Base-by-base conservation (phyloP, 2,113 vertebrate species). In the Axis porcinus region DNA sequence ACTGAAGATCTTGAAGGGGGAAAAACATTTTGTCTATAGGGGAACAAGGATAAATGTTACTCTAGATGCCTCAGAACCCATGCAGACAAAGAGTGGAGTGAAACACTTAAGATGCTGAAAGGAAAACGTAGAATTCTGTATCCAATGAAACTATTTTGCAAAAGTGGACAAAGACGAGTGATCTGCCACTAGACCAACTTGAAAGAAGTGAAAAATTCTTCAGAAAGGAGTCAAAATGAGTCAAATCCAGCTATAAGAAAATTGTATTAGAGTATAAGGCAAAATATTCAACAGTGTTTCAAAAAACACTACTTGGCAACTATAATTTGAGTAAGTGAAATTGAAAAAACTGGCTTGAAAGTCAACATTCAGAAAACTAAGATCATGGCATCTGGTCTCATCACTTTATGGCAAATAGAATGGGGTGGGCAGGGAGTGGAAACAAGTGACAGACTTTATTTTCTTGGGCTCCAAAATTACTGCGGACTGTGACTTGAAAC, bases 371-470 rank as follows among this genome's bases (percentile, higher is more conserved):
- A 74, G 6, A 40, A 40, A 74, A 74, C 36, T 40, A 74, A 74
- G 19, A 74, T 74, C 67, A 40, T 40, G 36, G 36, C 21, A 74
- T 74, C 67, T 23, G 67, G n/a, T 70, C 67, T 21, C 67, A 70
- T 70, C 67, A 40, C n/a, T 21, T 70, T 13, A 40, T 40, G 19
- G n/a, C 67, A 70, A 70, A 70, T 40, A 50, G 47, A 50, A 12
- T 3, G 47, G 4, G n/a, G 2, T 5, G n/a, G 36, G 1, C 19
- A 4, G n/a, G 7, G 1, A 4, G n/a, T 70, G n/a, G 67, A 70
- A 40, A 13, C 67, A 13, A 12, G 67, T 23, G 67, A 74, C 67
- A 6, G 12, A 43, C 7, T 27, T 76, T 43, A 76, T 76, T 43
- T 76, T 76, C 70, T 43, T 76, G 70, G 70, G 36, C 40, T 76